A percentile compares a stretch with the other conserved stretches of the same genome.
Conservation (phyloP, 2,797 vertebrate species). For the Diglossa cyanea region DNA sequence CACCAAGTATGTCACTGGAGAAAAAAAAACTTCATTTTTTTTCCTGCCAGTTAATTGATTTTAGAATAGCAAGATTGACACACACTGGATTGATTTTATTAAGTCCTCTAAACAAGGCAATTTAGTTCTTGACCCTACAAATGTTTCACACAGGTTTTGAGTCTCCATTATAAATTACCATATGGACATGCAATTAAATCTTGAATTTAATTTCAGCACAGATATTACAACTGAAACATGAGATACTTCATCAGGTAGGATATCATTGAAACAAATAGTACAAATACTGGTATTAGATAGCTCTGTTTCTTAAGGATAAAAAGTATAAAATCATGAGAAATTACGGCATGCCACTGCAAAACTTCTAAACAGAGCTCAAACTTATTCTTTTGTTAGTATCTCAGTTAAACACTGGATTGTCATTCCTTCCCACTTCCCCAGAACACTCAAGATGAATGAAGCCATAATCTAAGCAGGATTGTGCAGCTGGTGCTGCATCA, state of each 20-base stretch:
- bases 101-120: neutral
- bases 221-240: neutral
- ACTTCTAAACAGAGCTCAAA: neutral
- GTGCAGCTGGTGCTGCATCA: neutral
- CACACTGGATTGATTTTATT: neutral
- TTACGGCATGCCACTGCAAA: neutral
- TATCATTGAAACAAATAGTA: neutral
- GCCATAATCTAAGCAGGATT: neutral
- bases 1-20: constrained; percentile 81
- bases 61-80: neutral
- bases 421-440: neutral
- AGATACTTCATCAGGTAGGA: neutral
- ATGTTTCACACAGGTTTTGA: neutral
- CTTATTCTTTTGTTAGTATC: neutral
- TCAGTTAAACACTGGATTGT: neutral
- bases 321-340: neutral
- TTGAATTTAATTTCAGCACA: neutral
- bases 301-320: neutral
- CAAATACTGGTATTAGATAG: neutral
- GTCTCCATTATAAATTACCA: neutral
- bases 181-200: neutral
- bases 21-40: neutral
- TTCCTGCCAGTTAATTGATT: neutral
- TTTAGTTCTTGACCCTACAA: neutral
- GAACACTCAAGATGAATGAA: neutral